phyloP scores from a whole-genome alignment of 2,113 vertebrate genomes.

The Clarias macrocephalus region DNA sequence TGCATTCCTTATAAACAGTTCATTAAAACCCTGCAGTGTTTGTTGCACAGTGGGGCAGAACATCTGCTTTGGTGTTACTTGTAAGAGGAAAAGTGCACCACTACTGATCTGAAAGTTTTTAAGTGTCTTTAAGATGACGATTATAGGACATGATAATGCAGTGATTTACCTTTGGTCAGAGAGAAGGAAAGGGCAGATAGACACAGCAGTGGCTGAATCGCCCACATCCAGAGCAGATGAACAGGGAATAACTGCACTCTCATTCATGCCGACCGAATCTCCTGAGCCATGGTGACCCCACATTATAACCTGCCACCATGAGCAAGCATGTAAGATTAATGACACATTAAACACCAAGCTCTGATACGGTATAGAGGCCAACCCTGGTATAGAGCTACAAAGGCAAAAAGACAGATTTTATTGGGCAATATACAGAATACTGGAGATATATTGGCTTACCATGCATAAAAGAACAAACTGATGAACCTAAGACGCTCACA shows the following conservation, averaged over 20 bases:
- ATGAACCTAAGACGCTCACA: not conserved
- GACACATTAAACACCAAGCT: not conserved
- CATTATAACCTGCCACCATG: constrained; percentile 80
- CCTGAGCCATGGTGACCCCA: constrained; percentile 80
- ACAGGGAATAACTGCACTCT: constrained; percentile 71
- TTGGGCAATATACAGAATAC: not conserved
- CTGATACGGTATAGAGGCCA: not conserved
- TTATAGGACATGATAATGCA: not conserved
- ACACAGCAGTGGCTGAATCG: constrained; percentile 87
- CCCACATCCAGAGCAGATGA: constrained; percentile 86
- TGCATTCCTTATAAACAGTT: not conserved
- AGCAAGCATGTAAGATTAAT: constrained; percentile 23
- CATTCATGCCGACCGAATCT: constrained; percentile 53
- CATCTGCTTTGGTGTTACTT: not conserved
- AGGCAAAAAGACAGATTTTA: not conserved
- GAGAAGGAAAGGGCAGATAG: constrained; percentile 75
- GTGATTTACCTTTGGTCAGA: constrained; percentile 74
- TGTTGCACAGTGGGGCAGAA: not conserved
- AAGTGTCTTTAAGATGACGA: not conserved
- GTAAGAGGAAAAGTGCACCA: not conserved
- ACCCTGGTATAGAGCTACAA: not conserved
- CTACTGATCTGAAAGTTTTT: not conserved
- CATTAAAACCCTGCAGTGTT: constrained; percentile 8
- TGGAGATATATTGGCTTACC: not conserved
- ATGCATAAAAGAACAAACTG: not conserved